These are phyloP conservation scores for Dasyurus viverrinus DNA, from an alignment of 2,113 vertebrate species.

Conservation along the genomic window DNA sequence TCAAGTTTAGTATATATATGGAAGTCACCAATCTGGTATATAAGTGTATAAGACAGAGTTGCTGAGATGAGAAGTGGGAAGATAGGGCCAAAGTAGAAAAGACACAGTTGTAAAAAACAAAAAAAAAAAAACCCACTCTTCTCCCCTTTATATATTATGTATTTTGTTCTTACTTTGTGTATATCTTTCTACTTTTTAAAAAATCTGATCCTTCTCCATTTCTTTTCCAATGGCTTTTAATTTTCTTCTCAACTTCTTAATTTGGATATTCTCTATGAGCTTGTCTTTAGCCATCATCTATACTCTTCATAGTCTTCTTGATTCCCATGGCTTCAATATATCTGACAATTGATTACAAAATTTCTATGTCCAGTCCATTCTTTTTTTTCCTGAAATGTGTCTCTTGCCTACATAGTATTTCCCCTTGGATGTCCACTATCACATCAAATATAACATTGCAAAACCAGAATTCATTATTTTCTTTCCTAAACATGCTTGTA, in stretches of 20 bases:
- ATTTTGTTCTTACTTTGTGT: neutral
- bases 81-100: neutral
- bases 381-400: no score
- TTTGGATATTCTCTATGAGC: neutral
- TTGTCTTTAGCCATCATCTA: neutral
- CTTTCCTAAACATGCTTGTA: neutral
- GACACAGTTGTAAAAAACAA: neutral
- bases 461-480: neutral
- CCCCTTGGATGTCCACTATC: neutral
- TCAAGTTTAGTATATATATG: neutral
- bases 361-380: neutral
- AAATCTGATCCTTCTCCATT: neutral
- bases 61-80: neutral
- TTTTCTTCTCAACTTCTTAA: neutral
- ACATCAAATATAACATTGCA: neutral
- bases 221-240: neutral
- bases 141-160: neutral
- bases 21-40: neutral
- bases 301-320: neutral
- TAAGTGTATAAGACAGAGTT: neutral
- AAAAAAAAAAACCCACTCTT: neutral
- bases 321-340: neutral
- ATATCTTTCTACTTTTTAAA: neutral
- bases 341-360: neutral
- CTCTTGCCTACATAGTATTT: neutral